Evolutionary conservation across 2,888 invertebrate species (phyloP).

Genomic region (Apotomis capreana): DNA sequence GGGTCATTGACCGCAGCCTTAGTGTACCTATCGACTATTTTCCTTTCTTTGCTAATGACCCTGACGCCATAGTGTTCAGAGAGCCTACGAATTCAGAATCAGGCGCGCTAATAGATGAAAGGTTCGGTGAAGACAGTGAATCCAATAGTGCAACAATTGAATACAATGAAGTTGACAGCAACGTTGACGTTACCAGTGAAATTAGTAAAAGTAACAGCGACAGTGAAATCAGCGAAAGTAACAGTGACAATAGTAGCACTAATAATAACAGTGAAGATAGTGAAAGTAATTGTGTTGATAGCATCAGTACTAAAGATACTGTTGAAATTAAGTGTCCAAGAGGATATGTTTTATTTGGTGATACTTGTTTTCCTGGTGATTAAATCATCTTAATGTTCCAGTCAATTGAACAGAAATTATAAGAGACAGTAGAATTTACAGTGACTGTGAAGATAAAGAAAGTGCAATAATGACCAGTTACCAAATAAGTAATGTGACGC

Average conservation of each 20-base stretch:
- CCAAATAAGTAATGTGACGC: too few relatives aligned
- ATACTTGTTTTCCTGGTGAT: constrained; percentile 52
- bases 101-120: constrained; percentile 22
- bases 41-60: constrained; percentile 51
- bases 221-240: constrained; percentile 4
- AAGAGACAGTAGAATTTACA: too few relatives aligned
- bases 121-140: constrained; percentile 12
- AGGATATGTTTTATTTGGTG: constrained; percentile 48
- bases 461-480: too few relatives aligned
- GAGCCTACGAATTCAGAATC: constrained; percentile 63
- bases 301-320: constrained; percentile 19
- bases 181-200: not conserved
- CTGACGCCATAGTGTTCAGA: constrained; percentile 62
- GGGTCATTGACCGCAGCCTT: constrained; percentile 10
- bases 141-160: not conserved
- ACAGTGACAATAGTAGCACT: not conserved
- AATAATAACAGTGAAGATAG: not conserved
- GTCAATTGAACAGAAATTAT: too few relatives aligned
- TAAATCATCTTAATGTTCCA: constrained; percentile 24
- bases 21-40: constrained; percentile 49
- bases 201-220: not conserved
- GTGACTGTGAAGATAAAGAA: too few relatives aligned
- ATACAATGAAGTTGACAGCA: constrained; percentile 1
- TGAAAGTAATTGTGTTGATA: not conserved
- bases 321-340: constrained; percentile 49